Evolutionary conservation across 2,113 vertebrate genomes (phyloP).

Genomic region (Oxyura jamaicensis): DNA sequence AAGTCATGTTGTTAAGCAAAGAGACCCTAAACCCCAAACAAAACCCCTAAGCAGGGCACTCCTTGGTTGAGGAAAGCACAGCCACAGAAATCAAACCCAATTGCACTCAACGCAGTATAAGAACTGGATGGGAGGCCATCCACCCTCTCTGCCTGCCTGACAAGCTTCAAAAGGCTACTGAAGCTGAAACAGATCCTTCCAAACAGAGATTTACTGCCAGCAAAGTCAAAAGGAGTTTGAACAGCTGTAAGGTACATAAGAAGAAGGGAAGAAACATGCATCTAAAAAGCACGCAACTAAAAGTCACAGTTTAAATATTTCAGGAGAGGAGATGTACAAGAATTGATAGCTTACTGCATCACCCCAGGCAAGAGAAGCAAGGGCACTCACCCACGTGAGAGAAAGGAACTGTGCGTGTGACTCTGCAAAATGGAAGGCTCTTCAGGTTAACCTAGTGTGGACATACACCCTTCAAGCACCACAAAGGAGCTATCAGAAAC

Average conservation of each 20-base stretch:
- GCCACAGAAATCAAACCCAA: neutral
- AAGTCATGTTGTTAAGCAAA: neutral
- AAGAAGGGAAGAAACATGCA: neutral
- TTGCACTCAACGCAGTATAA: neutral
- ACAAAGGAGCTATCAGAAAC: neutral
- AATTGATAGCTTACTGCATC: neutral
- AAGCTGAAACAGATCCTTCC: neutral
- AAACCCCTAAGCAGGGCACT: neutral
- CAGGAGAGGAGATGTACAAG: neutral
- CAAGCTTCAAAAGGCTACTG: neutral
- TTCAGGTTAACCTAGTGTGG: neutral
- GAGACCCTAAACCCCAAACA: neutral
- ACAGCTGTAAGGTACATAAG: neutral
- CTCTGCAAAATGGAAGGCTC: neutral
- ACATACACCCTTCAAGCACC: neutral
- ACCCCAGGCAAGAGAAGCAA: neutral
- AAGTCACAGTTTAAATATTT: neutral
- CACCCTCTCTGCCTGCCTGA: neutral
- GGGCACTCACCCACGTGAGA: fast-evolving
- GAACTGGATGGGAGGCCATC: neutral
- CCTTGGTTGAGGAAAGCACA: neutral
- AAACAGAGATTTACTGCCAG: neutral
- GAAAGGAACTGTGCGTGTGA: fast-evolving
- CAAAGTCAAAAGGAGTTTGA: neutral
- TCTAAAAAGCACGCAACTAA: neutral